These are phyloP conservation scores for Orthosia incerta DNA, from an alignment of 2,888 invertebrate species.

Conservation along the genomic window DNA sequence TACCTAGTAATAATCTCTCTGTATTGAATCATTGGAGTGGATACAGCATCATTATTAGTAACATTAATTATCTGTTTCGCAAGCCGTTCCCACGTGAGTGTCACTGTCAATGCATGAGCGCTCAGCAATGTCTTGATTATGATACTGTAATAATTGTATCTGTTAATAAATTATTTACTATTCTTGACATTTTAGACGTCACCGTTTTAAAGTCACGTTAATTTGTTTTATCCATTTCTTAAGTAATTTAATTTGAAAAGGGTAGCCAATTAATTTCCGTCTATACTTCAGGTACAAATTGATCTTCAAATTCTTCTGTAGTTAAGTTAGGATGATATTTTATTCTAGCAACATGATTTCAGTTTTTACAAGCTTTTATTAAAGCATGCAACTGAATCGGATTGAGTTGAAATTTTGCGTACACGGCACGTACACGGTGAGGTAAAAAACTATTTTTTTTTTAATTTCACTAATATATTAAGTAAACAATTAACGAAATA, in stretches of 20 bases:
- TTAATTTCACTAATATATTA: too few species aligned
- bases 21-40: conserved; percentile 13
- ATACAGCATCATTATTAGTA: conserved; percentile 18
- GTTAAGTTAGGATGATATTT: background rate
- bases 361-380: background rate
- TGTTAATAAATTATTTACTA: background rate
- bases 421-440: too few species aligned
- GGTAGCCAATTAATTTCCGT: background rate
- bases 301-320: background rate
- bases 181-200: background rate
- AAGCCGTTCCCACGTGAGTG: conserved; percentile 30
- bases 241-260: background rate
- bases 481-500: background rate
- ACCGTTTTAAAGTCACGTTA: background rate
- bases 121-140: conserved; percentile 31
- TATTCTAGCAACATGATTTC: background rate
- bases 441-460: too few species aligned
- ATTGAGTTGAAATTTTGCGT: too few species aligned
- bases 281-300: background rate
- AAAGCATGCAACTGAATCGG: too few species aligned
- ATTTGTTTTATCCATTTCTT: background rate
- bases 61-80: conserved; percentile 41
- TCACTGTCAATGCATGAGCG: conserved; percentile 30
- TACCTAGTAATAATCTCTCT: background rate
- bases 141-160: conserved; percentile 29